Base-by-base conservation (phyloP, 2,888 invertebrate species). In the Polymixis flavicincta region DNA sequence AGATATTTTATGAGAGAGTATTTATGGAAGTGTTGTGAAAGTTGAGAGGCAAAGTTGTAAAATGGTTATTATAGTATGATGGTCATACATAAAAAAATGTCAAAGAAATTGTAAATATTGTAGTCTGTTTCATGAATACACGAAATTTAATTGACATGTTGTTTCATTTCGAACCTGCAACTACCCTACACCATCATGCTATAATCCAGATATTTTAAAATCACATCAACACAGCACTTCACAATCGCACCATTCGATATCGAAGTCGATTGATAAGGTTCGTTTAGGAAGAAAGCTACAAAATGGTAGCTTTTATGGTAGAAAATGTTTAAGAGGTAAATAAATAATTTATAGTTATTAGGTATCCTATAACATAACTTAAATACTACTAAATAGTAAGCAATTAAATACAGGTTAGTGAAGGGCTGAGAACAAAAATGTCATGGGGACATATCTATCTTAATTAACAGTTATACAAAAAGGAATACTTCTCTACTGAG, bases 41-140 rank as follows among this genome's bases (percentile, higher is more conserved):
- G 83, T 28, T 28, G 74, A 67, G 25, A 70, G 48, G 28, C 42
- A 28, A 37, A 48, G 42, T 78, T 65, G 69, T 82, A 85, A 68
- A 72, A 76, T 86, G 93, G 85, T 92, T 95, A 95, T 92, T 95
- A 95, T 95, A 96, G 96, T 96, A 94, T 96, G 96, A 96, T 96
- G 96, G 96, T 94, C 84, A 89, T 89, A 90, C 74, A 85, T 86
- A 87, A 87, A 37, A n/a, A 86, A 78, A 67, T 84, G 80, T 78
- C 70, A 78, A 84, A 85, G 54, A 74, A 42, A 87, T 90, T 94
- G 92, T 94, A 91, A 91, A 93, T 92, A 90, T 84, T 74, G 19
- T 86, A 79, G 57, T 71, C 65, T 84, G 85, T 91, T 91, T 88
- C 76, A 82, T 92, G 92, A 95, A 95, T 95, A 95, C 91, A 95